Base-by-base conservation (phyloP, 2,888 invertebrate species). In the Eurois occulta region DNA sequence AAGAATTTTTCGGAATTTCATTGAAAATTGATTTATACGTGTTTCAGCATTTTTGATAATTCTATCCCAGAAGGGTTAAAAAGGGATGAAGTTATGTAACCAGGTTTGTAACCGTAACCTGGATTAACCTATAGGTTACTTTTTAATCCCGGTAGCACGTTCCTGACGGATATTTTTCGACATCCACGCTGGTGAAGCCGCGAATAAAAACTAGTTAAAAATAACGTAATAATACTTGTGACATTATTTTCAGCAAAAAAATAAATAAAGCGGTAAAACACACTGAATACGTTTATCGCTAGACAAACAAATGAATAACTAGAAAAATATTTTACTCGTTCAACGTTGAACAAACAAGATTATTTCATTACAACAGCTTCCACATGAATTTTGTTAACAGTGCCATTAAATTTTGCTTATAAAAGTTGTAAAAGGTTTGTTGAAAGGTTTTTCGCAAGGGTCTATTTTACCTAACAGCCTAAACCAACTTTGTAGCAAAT, bases 401-500 rank as follows among this genome's bases (percentile, higher is more conserved):
- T 35, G n/a, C 52, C 28, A 64, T 77, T 32, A 60, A 67, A 72
- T 76, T 80, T 4, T 21, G 58, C 69, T 67, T 38, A 52, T 67
- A 66, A 76, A 68, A 72, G 35, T 84, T 73, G 60, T 74, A 70
- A 46, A 65, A 72, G 67, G 69, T 52, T 77, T 78, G 72, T 69
- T 75, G 35, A 38, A 72, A 78, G 60, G 35, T 75, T 80, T 78
- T 41, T 35, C 28, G 55, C 64, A 46, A 85, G 65, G 58, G 72
- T 60, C 80, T 66, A 86, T 87, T 85, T 85, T 85, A 86, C 90
- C 16, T n/a, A 41, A 18, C 32, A 41, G 65, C 65, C 90, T 89
- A 90, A 90, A 89, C 80, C 84, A 90, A 91, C 89, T 85, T 70
- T 65, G 62, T 52, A 83, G 78, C 76, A 85, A 87, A 87, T 85